Percentiles rank a stretch among this genome's conserved stretches.
Evolutionary conservation across 2,888 invertebrate species (phyloP).

Genomic region (Lasius fuliginosus): DNA sequence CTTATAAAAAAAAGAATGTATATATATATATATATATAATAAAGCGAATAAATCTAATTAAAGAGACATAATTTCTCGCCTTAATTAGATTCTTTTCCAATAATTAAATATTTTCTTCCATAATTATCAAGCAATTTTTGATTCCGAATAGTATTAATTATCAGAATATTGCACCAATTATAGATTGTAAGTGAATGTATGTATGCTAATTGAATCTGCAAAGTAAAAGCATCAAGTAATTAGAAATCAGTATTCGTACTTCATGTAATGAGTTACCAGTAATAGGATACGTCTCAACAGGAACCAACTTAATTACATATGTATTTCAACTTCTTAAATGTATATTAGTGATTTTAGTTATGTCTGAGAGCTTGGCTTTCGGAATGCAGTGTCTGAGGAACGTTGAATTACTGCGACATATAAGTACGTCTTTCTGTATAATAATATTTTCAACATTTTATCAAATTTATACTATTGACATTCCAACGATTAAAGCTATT

Average conservation of each 20-base stretch:
- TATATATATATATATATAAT: neutral
- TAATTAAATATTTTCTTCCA: neutral
- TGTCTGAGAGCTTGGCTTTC: neutral
- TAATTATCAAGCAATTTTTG: neutral
- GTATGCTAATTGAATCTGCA: slow-evolving; percentile 21
- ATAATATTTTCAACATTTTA: neutral
- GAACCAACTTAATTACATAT: slow-evolving; percentile 43
- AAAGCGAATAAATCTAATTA: neutral
- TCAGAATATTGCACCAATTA: neutral
- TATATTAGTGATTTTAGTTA: slow-evolving; percentile 24
- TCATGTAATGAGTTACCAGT: slow-evolving; percentile 63
- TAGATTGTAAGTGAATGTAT: neutral
- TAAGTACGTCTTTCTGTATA: neutral
- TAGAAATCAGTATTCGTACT: slow-evolving; percentile 60
- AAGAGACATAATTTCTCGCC: neutral
- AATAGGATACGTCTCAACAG: slow-evolving; percentile 53
- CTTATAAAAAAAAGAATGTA: neutral
- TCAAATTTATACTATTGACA: neutral
- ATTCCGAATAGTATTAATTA: neutral
- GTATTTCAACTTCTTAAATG: slow-evolving; percentile 54
- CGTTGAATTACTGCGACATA: neutral
- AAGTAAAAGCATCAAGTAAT: slow-evolving; percentile 55
- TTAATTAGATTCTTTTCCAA: neutral
- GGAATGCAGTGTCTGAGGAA: neutral
- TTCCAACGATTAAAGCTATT: neutral